Evolutionary conservation across 2,888 invertebrate species (phyloP).

Genomic region (Argyra leucocephala): DNA sequence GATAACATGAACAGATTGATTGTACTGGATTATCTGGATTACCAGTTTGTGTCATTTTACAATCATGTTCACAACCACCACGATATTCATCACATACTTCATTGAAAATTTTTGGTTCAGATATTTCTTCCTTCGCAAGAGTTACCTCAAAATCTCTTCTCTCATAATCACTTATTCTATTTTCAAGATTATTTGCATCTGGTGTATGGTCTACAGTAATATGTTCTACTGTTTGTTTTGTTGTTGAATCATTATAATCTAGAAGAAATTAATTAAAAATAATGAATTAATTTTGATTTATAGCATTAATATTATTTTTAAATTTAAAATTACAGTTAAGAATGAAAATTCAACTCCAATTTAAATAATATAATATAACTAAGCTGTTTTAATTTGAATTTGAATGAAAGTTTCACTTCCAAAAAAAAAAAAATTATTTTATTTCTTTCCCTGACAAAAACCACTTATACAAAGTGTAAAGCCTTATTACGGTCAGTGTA

Average conservation of each 20-base stretch:
- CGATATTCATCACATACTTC: slow-evolving; percentile 41
- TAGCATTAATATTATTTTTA: too few species aligned
- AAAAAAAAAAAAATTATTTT: too few species aligned
- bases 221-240: neutral
- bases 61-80: slow-evolving; percentile 48
- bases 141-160: slow-evolving; percentile 13
- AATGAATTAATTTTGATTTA: too few species aligned
- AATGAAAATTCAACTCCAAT: too few species aligned
- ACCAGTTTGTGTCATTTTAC: slow-evolving; percentile 34
- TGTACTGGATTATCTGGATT: slow-evolving; percentile 39
- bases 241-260: slow-evolving; percentile 2
- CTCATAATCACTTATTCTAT: slow-evolving; percentile 26
- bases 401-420: too few species aligned
- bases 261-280: too few species aligned
- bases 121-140: slow-evolving; percentile 12
- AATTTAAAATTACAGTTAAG: too few species aligned
- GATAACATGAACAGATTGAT: slow-evolving; percentile 37
- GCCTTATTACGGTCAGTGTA: too few species aligned
- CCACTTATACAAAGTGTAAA: too few species aligned
- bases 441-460: too few species aligned
- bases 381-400: too few species aligned
- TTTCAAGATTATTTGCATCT: slow-evolving; percentile 27
- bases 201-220: slow-evolving; percentile 15
- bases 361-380: too few species aligned
- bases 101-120: slow-evolving; percentile 31